Percentiles rank a stretch among this genome's conserved stretches.
phyloP scores from a whole-genome alignment of 2,113 vertebrate genomes.

The Pogonocichla stellata region DNA sequence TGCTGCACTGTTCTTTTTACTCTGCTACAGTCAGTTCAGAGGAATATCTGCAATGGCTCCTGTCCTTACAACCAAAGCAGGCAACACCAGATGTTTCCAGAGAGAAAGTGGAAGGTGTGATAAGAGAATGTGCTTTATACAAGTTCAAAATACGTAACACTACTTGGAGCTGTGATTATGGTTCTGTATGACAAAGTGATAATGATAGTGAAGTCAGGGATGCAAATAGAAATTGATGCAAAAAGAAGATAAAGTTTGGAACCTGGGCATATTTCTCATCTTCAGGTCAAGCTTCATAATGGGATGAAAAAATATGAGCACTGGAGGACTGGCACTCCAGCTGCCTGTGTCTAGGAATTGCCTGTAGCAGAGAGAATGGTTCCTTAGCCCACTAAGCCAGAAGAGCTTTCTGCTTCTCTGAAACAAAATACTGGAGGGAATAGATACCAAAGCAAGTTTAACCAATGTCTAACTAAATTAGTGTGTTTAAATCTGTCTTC shows the following conservation, averaged over 20 bases:
- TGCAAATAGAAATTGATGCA: neutral
- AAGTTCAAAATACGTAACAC: neutral
- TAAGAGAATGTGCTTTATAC: neutral
- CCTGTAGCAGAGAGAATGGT: neutral
- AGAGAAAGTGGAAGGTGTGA: constrained; percentile 25
- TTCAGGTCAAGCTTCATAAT: neutral
- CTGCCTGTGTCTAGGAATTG: neutral
- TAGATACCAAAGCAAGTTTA: neutral
- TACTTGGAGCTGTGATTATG: constrained; percentile 25
- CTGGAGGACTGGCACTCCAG: neutral
- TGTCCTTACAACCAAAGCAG: neutral
- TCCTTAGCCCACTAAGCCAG: neutral
- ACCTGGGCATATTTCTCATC: neutral
- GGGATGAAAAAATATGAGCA: neutral
- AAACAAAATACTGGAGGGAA: neutral
- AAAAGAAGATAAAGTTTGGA: neutral
- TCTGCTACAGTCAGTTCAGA: neutral
- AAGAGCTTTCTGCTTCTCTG: neutral
- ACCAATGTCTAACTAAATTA: neutral
- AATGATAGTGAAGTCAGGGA: neutral
- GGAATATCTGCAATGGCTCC: neutral
- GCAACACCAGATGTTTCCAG: neutral
- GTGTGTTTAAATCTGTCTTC: neutral
- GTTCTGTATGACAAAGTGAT: neutral
- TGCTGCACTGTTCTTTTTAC: constrained; percentile 10